Percentiles rank a stretch among this genome's conserved stretches.
Evolutionary conservation across 1,140 invertebrate genomes (phyloP).

Genomic region (Tetragonula clypearis): DNA sequence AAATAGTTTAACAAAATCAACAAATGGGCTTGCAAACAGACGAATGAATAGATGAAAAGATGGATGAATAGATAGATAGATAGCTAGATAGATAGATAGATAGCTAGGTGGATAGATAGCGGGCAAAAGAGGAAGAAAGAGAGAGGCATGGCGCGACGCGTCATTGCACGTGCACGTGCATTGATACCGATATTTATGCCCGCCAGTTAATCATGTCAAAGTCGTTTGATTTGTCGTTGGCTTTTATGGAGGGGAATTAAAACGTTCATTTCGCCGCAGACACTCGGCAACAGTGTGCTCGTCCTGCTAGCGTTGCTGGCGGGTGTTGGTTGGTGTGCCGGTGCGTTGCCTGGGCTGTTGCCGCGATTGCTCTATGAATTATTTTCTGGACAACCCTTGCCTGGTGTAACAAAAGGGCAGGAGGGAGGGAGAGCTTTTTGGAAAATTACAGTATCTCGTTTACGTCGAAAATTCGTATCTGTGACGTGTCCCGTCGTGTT

Average conservation of each 20-base stretch:
- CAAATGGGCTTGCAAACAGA: too few relatives aligned
- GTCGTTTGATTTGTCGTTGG: conserved; percentile 82
- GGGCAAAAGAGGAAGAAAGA: conserved; percentile 55
- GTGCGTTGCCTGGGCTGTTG: conserved; percentile 49
- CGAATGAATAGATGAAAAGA: background rate
- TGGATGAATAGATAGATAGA: background rate
- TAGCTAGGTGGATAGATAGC: conserved; percentile 2
- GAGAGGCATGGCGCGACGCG: conserved; percentile 69
- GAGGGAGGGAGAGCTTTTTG: conserved; percentile 74
- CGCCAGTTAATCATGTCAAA: conserved; percentile 82
- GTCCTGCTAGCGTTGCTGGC: conserved; percentile 57
- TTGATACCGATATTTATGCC: conserved; percentile 82
- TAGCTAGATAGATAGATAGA: conserved; percentile 6
- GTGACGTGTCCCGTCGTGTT: conserved; percentile 35
- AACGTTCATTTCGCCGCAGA: conserved; percentile 82
- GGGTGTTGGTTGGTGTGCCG: conserved; percentile 39
- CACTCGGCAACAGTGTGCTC: conserved; percentile 77
- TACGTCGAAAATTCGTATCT: conserved; percentile 60
- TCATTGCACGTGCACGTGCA: conserved; percentile 79
- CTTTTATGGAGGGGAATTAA: conserved; percentile 82
- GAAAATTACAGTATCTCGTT: conserved; percentile 75
- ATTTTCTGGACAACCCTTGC: conserved; percentile 75
- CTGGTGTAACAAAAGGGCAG: conserved; percentile 46
- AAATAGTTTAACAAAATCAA: background rate
- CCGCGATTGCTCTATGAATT: conserved; percentile 73